These are phyloP conservation scores for Gambelia wislizenii DNA, from an alignment of 2,797 vertebrate genomes.

Conservation along the genomic window DNA sequence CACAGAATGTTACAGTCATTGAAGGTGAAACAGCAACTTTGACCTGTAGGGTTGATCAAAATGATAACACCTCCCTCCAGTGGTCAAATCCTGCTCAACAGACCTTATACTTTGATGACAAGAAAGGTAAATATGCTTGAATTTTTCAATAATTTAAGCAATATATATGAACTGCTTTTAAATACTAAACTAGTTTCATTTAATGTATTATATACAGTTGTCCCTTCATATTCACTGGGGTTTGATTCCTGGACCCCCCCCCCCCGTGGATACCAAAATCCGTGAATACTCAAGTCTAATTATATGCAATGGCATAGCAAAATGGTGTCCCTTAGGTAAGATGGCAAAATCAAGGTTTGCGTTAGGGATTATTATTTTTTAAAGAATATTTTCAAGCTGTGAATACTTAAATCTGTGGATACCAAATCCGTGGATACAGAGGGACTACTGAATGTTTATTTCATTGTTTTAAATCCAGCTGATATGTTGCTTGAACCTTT, in stretches of 20 bases:
- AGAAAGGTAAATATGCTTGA: slow-evolving; percentile 90
- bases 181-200: slow-evolving; percentile 40
- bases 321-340: no score
- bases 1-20: slow-evolving; percentile 95
- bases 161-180: background rate
- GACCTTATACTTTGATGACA: slow-evolving; percentile 98
- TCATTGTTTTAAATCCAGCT: slow-evolving; percentile 66
- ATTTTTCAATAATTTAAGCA: slow-evolving; percentile 44
- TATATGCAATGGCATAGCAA: no score
- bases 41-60: slow-evolving; percentile 99
- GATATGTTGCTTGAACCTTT: slow-evolving; percentile 66
- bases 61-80: slow-evolving; percentile 99
- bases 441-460: no score
- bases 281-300: no score
- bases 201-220: slow-evolving; percentile 67
- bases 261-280: no score
- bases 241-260: no score
- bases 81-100: slow-evolving; percentile 99
- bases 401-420: no score
- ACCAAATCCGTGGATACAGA: no score
- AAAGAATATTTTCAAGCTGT: no score
- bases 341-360: no score
- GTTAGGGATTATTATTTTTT: no score
- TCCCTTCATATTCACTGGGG: no score
- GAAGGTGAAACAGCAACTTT: slow-evolving; percentile 94